Percentiles rank a stretch among this genome's conserved stretches.
phyloP scores from a whole-genome alignment of 2,113 vertebrate species.

The Psephotus haematonotus region DNA sequence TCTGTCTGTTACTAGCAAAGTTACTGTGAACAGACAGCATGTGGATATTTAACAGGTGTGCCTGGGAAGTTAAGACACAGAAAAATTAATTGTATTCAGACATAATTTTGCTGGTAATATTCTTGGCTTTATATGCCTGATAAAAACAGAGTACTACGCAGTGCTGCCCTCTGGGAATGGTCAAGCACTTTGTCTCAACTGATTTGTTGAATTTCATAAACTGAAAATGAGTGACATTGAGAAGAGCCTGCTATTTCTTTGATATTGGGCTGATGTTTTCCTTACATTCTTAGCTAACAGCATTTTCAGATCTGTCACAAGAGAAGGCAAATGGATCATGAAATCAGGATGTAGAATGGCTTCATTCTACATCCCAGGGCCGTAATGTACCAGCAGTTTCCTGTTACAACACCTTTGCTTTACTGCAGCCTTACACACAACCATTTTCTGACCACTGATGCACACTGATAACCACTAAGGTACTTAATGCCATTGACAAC shows the following conservation, averaged over 20 bases:
- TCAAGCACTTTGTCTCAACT: background rate
- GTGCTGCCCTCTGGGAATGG: background rate
- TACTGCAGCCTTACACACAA: background rate
- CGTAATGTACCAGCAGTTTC: background rate
- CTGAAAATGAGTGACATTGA: background rate
- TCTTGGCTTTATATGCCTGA: background rate
- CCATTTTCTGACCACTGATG: background rate
- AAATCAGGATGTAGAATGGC: background rate
- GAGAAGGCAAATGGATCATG: background rate
- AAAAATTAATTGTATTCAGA: background rate
- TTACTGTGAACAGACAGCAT: background rate
- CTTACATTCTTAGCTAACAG: background rate
- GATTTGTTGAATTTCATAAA: background rate
- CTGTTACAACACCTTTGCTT: background rate
- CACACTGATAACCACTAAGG: background rate
- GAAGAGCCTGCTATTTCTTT: background rate
- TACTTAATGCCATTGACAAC: background rate
- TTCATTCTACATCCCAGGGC: background rate
- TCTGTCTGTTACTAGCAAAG: background rate
- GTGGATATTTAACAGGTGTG: background rate
- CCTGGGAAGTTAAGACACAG: background rate
- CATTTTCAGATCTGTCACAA: background rate
- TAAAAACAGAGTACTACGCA: background rate
- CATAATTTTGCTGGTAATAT: background rate
- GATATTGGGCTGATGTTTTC: background rate